Evolutionary conservation across 2,888 invertebrate species (phyloP).

Genomic region (Epicampocera succincta): DNA sequence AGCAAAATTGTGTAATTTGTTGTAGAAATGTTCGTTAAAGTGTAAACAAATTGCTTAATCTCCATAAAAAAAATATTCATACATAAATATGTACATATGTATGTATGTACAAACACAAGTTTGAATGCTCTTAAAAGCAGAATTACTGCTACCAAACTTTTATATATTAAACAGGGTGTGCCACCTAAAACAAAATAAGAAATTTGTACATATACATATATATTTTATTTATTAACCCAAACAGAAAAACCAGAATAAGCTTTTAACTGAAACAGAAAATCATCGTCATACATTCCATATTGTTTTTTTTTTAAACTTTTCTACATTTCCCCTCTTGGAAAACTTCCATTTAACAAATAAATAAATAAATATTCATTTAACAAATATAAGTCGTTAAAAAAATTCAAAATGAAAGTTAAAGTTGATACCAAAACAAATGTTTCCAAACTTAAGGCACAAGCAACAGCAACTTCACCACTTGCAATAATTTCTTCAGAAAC

Average conservation of each 20-base stretch:
- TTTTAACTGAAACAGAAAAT: constrained; percentile 7
- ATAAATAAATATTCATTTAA: constrained; percentile 6
- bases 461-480: constrained; percentile 28
- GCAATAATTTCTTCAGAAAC: constrained; percentile 37
- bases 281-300: constrained; percentile 41
- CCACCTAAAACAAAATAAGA: background rate
- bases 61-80: background rate
- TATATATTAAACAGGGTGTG: constrained; percentile 40
- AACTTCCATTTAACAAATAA: constrained; percentile 8
- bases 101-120: background rate
- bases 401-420: constrained; percentile 77
- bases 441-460: constrained; percentile 61
- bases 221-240: background rate
- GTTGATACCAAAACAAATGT: constrained; percentile 73
- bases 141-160: constrained; percentile 1
- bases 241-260: constrained; percentile 1
- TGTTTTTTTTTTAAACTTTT: constrained; percentile 11
- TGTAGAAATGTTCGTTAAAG: constrained; percentile 13
- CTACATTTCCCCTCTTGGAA: background rate
- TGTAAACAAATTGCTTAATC: constrained; percentile 16
- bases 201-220: too few species aligned
- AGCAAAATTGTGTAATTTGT: constrained; percentile 6
- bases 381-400: background rate
- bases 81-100: background rate
- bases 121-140: background rate